Evolutionary conservation across 2,888 invertebrate species (phyloP), one percentile per base, ranked within the genome.

Genomic region (Melanostoma mellinum): DNA sequence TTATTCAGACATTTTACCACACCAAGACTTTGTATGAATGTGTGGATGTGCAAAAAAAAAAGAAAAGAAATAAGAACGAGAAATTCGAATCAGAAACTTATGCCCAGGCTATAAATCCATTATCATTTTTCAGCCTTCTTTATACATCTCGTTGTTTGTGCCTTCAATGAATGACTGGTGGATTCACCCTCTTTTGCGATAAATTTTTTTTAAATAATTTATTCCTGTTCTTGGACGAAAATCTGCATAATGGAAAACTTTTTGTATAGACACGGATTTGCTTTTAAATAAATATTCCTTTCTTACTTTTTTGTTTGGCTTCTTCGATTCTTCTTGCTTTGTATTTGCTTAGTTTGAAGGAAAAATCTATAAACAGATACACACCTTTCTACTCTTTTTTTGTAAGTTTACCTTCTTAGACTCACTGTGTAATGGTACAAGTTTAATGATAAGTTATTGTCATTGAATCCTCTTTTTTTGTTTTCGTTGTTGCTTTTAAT

Each of bases 231-330:
- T 56, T 56, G 68, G 50, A 69, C 48, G 20, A 58, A 58, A 78
- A 82, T 78, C 78, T 78, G 82, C 82, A 82, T 82, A 82, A 78
- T 78, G 82, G 73, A 74, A 78, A 60, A 74, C 40, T 58, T 72
- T 81, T 67, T 76, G 30, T 38, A 42, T 46, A 68, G 76, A 81
- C 81, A 81, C 55, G 81, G 38, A 81, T 81, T 68, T 81, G 81
- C 81, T 81, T 81, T 81, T 81, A 76, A 77, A 81, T 72, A 50
- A 38, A 33, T 33, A 44, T 60, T 60, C 60, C 33, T 10, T 50
- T 48, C 48, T 48, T 32, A 20, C 20, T 33, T 60, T 44, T 38
- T 33, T 71, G 53, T 55, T 65, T 73, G 40, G 32, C 33, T 38
- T 48, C n/a, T 48, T 67, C 46, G 42, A 75, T 71, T 65, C 32